Base-by-base conservation (phyloP, 2,888 invertebrate genomes). In the Meganola albula region DNA sequence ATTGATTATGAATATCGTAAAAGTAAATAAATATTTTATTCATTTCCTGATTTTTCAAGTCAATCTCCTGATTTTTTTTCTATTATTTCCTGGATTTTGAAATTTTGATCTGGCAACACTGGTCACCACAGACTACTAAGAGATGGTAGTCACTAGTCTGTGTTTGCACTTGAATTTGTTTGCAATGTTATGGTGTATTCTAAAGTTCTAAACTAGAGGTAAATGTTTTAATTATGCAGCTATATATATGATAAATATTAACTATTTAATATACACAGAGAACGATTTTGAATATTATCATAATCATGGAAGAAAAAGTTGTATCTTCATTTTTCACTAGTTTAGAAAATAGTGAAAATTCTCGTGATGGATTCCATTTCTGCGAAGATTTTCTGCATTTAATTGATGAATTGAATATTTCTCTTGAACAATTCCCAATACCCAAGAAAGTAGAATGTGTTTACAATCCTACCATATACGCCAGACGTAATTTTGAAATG, bases 381-480 rank as follows among this genome's bases (percentile, higher is more conserved):
- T 37, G 61, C 39, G 67, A 72, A n/a, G 53, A 71, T 13, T 78
- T 79, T 51, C 48, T 84, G 13, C 49, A 69, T 44, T 10, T 76
- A 40, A 42, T 74, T 9, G 74, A 82, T 34, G 71, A 78, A 48
- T 63, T 88, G 44, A 87, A 87, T 51, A 32, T 53, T 26, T 63
- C 77, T 26, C 68, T 91, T 28, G 74, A 78, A 42, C 52, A 71
- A 12, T 67, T 89, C 11, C 53, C 65, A 40, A 83, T 90, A 49
- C 85, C 87, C 8, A 53, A 72, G 29, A 87, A 88, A 28, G 88
- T 95, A 6, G 79, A 88, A 44, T 90, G 88, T 62, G 84, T 93
- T 12, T 97, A 98, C 64, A 96, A 94, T 83, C 96, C 97, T 0
- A 82, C 96, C 20, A 90, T 92, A 40, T 97, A 98, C 76, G 97